These are phyloP conservation scores for Miltochrista miniata DNA, from an alignment of 2,888 invertebrate genomes.

Conservation along the genomic window DNA sequence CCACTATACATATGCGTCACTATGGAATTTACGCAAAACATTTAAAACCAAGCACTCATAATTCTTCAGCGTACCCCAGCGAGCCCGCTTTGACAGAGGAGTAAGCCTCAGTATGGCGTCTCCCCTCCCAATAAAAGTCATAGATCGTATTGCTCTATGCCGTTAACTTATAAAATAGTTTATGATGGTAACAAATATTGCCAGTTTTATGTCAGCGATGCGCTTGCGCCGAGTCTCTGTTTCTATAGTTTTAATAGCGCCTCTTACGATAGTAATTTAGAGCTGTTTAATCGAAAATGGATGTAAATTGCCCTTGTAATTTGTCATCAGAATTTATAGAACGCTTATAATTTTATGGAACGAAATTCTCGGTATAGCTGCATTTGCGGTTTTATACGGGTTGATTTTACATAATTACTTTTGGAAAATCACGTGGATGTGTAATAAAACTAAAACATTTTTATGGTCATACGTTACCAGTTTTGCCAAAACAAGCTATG, in stretches of 20 bases:
- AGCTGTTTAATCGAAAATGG: conserved; percentile 46
- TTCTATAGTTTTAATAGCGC: conserved; percentile 44
- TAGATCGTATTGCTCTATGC: too few relatives aligned
- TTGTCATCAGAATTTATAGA: conserved; percentile 45
- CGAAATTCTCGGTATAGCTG: conserved; percentile 18
- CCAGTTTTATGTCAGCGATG: conserved; percentile 55
- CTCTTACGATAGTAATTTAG: conserved; percentile 47
- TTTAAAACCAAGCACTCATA: too few relatives aligned
- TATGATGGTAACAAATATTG: conserved; percentile 63
- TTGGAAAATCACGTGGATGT: too few relatives aligned
- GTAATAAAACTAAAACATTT: too few relatives aligned
- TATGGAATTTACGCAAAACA: too few relatives aligned
- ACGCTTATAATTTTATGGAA: conserved; percentile 26
- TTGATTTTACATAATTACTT: neutral
- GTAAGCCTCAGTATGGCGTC: too few relatives aligned
- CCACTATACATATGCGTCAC: too few relatives aligned
- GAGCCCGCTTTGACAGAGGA: too few relatives aligned
- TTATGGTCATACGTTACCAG: too few relatives aligned
- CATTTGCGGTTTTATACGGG: conserved; percentile 17
- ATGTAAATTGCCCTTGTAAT: conserved; percentile 42
- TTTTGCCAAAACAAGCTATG: too few relatives aligned
- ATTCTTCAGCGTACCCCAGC: too few relatives aligned
- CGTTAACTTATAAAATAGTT: conserved; percentile 57
- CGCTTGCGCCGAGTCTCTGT: conserved; percentile 40
- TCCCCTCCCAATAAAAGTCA: too few relatives aligned